Conservation (phyloP, 2,113 vertebrate species). For the Hylia prasina region DNA sequence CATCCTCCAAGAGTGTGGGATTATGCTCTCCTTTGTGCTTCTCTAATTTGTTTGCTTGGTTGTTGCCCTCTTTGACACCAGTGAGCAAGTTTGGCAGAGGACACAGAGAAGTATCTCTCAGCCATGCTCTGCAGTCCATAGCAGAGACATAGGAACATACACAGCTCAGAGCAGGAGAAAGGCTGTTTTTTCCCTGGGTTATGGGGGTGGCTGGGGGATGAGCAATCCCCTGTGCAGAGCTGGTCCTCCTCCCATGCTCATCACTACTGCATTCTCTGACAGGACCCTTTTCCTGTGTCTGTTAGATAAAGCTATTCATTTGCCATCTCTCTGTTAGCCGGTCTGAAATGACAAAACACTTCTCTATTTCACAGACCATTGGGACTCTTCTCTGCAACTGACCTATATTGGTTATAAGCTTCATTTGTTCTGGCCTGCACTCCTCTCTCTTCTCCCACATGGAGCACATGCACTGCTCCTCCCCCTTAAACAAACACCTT, state of each 20-base stretch:
- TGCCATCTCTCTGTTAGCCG: background rate
- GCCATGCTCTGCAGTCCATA: background rate
- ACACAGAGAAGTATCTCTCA: background rate
- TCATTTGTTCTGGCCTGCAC: slow-evolving; percentile 49
- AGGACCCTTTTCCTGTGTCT: background rate
- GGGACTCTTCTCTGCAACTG: slow-evolving; percentile 54
- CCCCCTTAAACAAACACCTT: slow-evolving; percentile 66
- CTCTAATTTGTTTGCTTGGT: background rate
- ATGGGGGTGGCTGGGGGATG: background rate
- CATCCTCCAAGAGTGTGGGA: background rate
- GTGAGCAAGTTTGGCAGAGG: background rate
- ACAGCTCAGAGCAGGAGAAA: background rate
- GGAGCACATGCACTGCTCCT: slow-evolving; percentile 43
- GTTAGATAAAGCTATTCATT: background rate
- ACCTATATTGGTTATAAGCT: slow-evolving; percentile 70
- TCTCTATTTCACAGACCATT: slow-evolving; percentile 8
- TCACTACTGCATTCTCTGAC: background rate
- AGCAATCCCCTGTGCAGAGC: background rate
- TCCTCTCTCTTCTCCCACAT: slow-evolving; percentile 47
- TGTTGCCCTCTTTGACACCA: background rate
- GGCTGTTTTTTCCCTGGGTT: background rate
- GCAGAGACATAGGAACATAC: background rate
- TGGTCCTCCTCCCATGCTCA: background rate
- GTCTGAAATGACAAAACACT: slow-evolving; percentile 24
- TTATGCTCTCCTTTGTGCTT: background rate